These are phyloP conservation scores for Indri indri DNA, from an alignment of 2,113 vertebrate genomes.

Conservation along the genomic window DNA sequence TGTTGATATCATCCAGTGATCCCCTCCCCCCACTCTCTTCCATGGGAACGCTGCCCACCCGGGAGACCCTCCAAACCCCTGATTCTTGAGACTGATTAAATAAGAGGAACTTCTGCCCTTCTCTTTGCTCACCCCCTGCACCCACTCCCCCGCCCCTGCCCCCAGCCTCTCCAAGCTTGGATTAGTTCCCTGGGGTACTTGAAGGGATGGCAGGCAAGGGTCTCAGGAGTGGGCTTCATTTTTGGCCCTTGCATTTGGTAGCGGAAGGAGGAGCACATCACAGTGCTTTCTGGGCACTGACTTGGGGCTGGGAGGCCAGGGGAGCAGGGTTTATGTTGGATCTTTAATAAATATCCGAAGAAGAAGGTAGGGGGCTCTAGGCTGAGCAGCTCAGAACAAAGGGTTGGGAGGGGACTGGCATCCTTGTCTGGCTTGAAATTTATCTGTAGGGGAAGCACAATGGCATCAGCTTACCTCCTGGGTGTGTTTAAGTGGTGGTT, in stretches of 20 bases:
- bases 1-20: constrained; percentile 65
- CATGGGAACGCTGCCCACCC: constrained; percentile 63
- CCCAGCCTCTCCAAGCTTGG: background rate
- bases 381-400: constrained; percentile 49
- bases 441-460: constrained; percentile 38
- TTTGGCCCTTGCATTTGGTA: background rate
- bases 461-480: constrained; percentile 19
- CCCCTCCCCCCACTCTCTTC: constrained; percentile 51
- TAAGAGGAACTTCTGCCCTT: background rate
- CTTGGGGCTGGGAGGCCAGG: background rate
- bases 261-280: background rate
- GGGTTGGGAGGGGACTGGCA: constrained; percentile 20
- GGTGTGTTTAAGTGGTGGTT: constrained; percentile 54
- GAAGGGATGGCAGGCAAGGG: background rate
- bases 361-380: background rate
- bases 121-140: background rate
- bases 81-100: constrained; percentile 22
- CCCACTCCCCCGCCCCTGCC: too few species aligned
- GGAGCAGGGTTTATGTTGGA: background rate
- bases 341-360: background rate
- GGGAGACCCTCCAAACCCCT: constrained; percentile 58
- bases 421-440: constrained; percentile 17
- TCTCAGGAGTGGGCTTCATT: background rate
- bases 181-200: background rate
- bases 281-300: background rate